phyloP scores from a whole-genome alignment of 2,797 vertebrate genomes.

The Rhynchotus rufescens region DNA sequence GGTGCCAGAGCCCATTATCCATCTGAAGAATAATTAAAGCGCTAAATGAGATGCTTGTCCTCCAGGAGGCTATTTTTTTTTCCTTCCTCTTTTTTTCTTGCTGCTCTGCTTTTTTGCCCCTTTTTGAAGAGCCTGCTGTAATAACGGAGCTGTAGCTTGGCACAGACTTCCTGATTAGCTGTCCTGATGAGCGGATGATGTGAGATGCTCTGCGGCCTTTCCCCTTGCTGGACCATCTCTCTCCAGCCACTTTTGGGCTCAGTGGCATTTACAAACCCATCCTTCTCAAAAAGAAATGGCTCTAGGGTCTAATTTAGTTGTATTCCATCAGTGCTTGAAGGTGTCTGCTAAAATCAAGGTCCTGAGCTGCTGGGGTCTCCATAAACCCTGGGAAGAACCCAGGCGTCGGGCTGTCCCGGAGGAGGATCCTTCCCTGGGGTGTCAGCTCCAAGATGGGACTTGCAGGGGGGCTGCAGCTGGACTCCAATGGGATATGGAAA shows the following conservation, averaged over 20 bases:
- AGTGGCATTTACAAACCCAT: neutral
- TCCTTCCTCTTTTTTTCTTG: neutral
- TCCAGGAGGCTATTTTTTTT: neutral
- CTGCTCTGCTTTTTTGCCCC: neutral
- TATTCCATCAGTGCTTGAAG: neutral
- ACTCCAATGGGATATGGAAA: neutral
- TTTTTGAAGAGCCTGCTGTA: neutral
- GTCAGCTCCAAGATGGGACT: neutral
- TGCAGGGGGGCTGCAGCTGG: neutral
- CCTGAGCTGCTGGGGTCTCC: neutral
- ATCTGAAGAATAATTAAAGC: slow-evolving; percentile 71
- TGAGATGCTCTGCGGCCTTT: neutral
- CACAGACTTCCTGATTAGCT: slow-evolving; percentile 37
- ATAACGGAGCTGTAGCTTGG: neutral
- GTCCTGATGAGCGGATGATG: neutral
- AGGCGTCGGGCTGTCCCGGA: neutral
- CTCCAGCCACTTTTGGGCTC: neutral
- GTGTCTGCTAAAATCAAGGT: neutral
- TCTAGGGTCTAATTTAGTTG: neutral
- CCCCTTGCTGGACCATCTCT: neutral
- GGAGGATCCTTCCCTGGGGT: neutral
- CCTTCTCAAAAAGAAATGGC: neutral
- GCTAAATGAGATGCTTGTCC: slow-evolving; percentile 63
- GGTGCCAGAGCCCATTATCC: slow-evolving; percentile 56
- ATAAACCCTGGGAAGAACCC: accelerated